Conservation (phyloP, 2,797 vertebrate species). For the Dipus sagitta region DNA sequence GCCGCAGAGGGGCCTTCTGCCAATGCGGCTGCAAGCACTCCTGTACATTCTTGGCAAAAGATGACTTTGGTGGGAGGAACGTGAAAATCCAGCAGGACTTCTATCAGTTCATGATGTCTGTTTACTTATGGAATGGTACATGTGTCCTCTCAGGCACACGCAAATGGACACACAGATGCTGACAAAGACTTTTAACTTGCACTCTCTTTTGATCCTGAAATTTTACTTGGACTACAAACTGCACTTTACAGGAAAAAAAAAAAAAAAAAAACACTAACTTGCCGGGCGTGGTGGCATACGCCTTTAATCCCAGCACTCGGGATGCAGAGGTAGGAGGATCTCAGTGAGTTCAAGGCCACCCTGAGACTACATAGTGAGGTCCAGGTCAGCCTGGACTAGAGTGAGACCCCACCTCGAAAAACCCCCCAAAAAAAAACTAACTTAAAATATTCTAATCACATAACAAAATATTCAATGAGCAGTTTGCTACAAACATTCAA, state of each 20-base stretch:
- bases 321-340: no score
- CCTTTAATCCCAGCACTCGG: no score
- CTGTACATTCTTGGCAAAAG: neutral
- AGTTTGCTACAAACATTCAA: neutral
- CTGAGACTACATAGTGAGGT: no score
- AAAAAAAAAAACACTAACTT: no score
- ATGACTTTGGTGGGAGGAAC: neutral
- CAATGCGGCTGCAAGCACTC: neutral
- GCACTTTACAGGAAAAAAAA: neutral
- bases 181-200: neutral
- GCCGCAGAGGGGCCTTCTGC: neutral
- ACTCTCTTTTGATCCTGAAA: neutral
- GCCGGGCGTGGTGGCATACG: no score
- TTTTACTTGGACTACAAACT: constrained; percentile 20
- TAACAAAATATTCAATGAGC: constrained; percentile 27
- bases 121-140: neutral
- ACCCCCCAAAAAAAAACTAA: neutral
- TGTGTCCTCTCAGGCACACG: neutral
- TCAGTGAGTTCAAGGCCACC: no score
- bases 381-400: no score
- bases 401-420: no score
- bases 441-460: neutral
- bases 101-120: neutral
- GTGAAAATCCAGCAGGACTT: neutral
- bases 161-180: neutral